phyloP scores from a whole-genome alignment of 2,113 vertebrate species.

The Periophthalmus modestus region DNA sequence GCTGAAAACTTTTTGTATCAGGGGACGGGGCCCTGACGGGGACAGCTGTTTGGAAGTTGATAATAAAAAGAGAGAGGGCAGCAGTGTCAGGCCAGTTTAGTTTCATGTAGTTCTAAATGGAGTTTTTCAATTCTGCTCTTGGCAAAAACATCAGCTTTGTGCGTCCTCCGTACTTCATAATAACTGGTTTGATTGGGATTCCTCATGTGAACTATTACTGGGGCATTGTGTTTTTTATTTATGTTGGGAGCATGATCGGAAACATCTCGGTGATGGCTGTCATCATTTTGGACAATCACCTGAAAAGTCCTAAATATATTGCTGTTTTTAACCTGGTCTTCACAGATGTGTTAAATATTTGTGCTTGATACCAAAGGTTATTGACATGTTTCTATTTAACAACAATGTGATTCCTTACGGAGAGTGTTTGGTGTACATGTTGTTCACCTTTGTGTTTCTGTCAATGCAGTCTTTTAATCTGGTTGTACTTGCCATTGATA shows the following conservation, averaged over 20 bases:
- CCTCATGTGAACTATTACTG: slow-evolving; percentile 65
- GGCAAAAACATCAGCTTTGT: slow-evolving; percentile 60
- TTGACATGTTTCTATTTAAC: slow-evolving; percentile 71
- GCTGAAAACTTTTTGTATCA: background rate
- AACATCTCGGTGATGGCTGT: slow-evolving; percentile 59
- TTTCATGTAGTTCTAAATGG: slow-evolving; percentile 20
- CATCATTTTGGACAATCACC: slow-evolving; percentile 17
- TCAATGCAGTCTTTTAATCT: slow-evolving; percentile 72
- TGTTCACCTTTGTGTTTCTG: slow-evolving; percentile 67
- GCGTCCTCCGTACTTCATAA: slow-evolving; percentile 64
- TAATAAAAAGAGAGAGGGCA: background rate
- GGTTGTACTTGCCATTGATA: slow-evolving; percentile 68
- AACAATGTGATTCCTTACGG: slow-evolving; percentile 56
- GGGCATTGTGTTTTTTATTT: slow-evolving; percentile 63
- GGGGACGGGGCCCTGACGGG: background rate
- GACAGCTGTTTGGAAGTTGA: background rate
- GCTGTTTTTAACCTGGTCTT: slow-evolving; percentile 73
- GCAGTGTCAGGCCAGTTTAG: background rate
- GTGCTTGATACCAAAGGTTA: slow-evolving; percentile 70
- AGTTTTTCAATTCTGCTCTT: slow-evolving; percentile 41
- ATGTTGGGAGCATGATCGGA: slow-evolving; percentile 55
- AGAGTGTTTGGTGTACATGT: slow-evolving; percentile 63
- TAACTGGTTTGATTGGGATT: slow-evolving; percentile 63
- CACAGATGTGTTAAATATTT: slow-evolving; percentile 64
- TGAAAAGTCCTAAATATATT: slow-evolving; percentile 72